Percentiles rank a stretch among this genome's conserved stretches.
phyloP scores from a whole-genome alignment of 2,888 invertebrate species.

The Cremastinae sp. region DNA sequence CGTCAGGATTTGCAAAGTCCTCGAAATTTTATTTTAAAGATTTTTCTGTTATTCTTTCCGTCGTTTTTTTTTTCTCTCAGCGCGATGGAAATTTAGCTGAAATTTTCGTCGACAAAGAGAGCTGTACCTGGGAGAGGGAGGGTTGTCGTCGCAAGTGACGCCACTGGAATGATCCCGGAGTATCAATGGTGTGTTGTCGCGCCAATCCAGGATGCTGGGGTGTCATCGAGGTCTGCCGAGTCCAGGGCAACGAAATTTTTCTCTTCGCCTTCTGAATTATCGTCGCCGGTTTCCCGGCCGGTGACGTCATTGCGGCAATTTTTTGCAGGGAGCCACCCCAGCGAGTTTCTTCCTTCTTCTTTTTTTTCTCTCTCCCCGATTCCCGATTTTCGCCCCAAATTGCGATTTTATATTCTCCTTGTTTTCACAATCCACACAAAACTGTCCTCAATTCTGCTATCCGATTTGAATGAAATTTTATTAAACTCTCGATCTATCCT shows the following conservation, averaged over 20 bases:
- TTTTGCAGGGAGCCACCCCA: slow-evolving; percentile 68
- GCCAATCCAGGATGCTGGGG: slow-evolving; percentile 88
- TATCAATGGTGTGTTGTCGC: slow-evolving; percentile 94
- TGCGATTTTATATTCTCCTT: no score
- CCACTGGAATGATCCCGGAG: slow-evolving; percentile 92
- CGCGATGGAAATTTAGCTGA: neutral
- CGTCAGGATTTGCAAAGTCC: neutral
- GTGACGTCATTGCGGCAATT: slow-evolving; percentile 74
- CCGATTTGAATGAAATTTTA: neutral
- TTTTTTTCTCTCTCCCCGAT: slow-evolving; percentile 66
- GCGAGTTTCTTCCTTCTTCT: slow-evolving; percentile 75
- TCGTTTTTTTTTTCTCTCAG: neutral
- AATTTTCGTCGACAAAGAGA: slow-evolving; percentile 24
- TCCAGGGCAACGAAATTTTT: slow-evolving; percentile 95
- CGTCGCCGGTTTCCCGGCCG: slow-evolving; percentile 76
- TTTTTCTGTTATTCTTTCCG: neutral
- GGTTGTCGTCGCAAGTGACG: slow-evolving; percentile 86
- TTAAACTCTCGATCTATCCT: neutral
- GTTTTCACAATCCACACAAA: neutral
- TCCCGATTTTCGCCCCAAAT: slow-evolving; percentile 1
- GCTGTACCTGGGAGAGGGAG: slow-evolving; percentile 83
- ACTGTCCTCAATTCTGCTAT: neutral
- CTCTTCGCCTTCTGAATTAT: slow-evolving; percentile 86
- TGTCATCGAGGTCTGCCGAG: slow-evolving; percentile 90
- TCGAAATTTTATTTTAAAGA: neutral